Percentiles rank a stretch among this genome's conserved stretches.
phyloP scores from a whole-genome alignment of 2,888 invertebrate genomes.

The Xiphydria camelus region DNA sequence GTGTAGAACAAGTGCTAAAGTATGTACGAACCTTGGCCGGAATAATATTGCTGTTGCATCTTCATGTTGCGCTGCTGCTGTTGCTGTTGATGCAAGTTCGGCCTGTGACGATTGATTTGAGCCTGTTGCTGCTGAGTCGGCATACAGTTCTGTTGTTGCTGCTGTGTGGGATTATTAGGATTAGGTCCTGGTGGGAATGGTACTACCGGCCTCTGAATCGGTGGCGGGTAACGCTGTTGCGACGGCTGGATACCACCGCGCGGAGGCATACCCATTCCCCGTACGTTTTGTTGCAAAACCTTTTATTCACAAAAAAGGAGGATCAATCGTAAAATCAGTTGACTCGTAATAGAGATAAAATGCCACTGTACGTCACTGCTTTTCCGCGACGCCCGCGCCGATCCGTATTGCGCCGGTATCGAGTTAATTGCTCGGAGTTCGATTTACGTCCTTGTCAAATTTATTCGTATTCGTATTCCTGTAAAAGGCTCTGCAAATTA shows the following conservation, averaged over 20 bases:
- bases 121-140: conserved; percentile 50
- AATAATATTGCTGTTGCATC: conserved; percentile 61
- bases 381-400: no score
- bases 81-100: conserved; percentile 49
- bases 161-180: conserved; percentile 50
- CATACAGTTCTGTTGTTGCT: conserved; percentile 52
- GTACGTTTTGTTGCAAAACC: conserved; percentile 53
- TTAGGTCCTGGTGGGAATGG: conserved; percentile 60
- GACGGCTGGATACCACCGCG: conserved; percentile 52
- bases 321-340: no score
- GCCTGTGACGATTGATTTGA: conserved; percentile 47
- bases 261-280: conserved; percentile 55
- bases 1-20: no score
- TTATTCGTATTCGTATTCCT: no score
- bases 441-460: no score
- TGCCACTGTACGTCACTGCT: no score
- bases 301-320: conserved; percentile 5
- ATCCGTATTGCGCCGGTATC: no score
- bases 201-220: conserved; percentile 62
- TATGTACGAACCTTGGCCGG: conserved; percentile 60
- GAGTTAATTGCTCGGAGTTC: no score
- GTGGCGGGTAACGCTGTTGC: conserved; percentile 58
- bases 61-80: conserved; percentile 52
- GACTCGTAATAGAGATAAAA: neutral
- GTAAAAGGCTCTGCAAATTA: no score